Evolutionary conservation across 2,888 invertebrate species (phyloP).

Genomic region (Panopea generosa): DNA sequence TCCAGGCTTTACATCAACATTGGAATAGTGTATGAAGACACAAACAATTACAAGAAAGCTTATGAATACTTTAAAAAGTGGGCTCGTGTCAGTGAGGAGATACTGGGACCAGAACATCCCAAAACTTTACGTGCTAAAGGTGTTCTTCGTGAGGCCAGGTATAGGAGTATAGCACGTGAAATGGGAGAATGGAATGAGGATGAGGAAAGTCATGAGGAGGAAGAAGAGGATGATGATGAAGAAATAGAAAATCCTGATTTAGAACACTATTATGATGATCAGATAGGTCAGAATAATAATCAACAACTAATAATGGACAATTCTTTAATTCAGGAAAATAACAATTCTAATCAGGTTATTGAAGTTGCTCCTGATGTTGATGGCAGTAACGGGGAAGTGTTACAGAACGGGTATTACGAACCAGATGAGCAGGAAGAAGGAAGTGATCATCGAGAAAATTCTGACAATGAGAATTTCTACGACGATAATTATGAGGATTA

Average conservation of each 20-base stretch:
- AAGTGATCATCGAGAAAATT: slow-evolving; percentile 73
- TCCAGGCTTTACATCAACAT: slow-evolving; percentile 84
- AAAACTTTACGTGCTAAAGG: slow-evolving; percentile 84
- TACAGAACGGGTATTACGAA: slow-evolving; percentile 73
- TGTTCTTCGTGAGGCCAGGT: slow-evolving; percentile 81
- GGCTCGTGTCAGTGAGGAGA: slow-evolving; percentile 83
- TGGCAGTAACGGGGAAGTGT: slow-evolving; percentile 58
- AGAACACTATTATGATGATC: slow-evolving; percentile 80
- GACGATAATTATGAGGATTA: slow-evolving; percentile 82
- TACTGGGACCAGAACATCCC: slow-evolving; percentile 83
- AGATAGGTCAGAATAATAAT: slow-evolving; percentile 66
- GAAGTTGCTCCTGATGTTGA: slow-evolving; percentile 56
- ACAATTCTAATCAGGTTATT: slow-evolving; percentile 44
- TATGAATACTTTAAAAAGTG: slow-evolving; percentile 84
- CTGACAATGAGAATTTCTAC: slow-evolving; percentile 79
- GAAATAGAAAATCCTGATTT: slow-evolving; percentile 76
- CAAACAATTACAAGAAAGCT: slow-evolving; percentile 82
- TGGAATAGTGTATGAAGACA: slow-evolving; percentile 84
- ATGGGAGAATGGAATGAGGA: slow-evolving; percentile 76
- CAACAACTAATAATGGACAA: slow-evolving; percentile 61
- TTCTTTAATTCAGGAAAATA: slow-evolving; percentile 53
- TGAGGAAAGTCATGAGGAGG: slow-evolving; percentile 71
- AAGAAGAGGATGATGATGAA: slow-evolving; percentile 68
- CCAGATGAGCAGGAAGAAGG: slow-evolving; percentile 62
- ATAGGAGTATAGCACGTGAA: slow-evolving; percentile 80